These are phyloP conservation scores for Stylophora pistillata DNA, from an alignment of 64 coral and sea anemone genomes.

Conservation along the genomic window DNA sequence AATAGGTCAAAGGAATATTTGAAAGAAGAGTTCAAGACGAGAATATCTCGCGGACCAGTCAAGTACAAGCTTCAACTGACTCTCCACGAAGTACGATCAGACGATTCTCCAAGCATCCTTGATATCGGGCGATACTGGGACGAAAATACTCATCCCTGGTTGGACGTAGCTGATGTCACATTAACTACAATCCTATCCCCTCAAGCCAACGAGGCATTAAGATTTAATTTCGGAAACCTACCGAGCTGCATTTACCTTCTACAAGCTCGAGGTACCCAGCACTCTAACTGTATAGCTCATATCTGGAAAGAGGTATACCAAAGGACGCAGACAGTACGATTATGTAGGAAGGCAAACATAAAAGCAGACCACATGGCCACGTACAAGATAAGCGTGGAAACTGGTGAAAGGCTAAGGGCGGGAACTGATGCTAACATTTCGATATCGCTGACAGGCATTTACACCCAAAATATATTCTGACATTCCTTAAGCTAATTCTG, in stretches of 20 bases:
- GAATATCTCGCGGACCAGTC: conserved; percentile 55
- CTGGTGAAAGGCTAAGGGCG: conserved; percentile 10
- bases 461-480: background rate
- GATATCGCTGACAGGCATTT: conserved; percentile 48
- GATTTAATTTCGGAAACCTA: conserved; percentile 16
- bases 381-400: conserved; percentile 45
- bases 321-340: conserved; percentile 31
- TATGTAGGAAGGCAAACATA: background rate
- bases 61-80: conserved; percentile 68
- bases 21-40: conserved; percentile 61
- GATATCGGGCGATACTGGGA: conserved; percentile 57
- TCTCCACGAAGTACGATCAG: conserved; percentile 31
- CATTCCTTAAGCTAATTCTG: background rate
- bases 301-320: conserved; percentile 33
- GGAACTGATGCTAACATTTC: conserved; percentile 53
- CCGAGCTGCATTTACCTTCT: background rate
- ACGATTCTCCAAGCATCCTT: conserved; percentile 40
- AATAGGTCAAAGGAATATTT: conserved; percentile 76
- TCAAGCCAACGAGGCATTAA: conserved; percentile 18
- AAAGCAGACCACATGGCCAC: conserved; percentile 7
- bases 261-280: conserved; percentile 42
- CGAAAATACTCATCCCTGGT: conserved; percentile 60
- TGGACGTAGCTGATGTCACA: conserved; percentile 74
- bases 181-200: conserved; percentile 43
- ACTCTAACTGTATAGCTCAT: conserved; percentile 46